Base-by-base conservation (phyloP, 2,888 invertebrate genomes). In the Aphodius sticticus region DNA sequence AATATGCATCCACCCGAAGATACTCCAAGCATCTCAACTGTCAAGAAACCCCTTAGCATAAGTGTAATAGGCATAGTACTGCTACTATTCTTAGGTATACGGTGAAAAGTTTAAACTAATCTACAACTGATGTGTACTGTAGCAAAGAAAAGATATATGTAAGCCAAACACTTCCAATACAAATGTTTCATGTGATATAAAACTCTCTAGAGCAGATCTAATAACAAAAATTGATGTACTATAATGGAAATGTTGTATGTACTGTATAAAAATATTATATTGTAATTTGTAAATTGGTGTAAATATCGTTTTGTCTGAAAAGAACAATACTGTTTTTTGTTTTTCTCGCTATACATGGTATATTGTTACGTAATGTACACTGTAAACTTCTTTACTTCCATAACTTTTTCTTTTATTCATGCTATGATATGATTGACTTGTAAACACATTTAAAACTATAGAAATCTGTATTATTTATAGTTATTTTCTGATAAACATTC, bases 131-230 rank as follows among this genome's bases (percentile, higher is more conserved):
- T 76, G 26, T 78, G 35, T 16, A 78, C 53, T 78, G 76, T 72
- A 69, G 37, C 37, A 5, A 26, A 77, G 70, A 36, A 76, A 36
- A 53, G 37, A 36, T 36, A 16, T 38, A 71, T 70, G 53, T 77
- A 53, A 78, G 80, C 80, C 80, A 80, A 80, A 79, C 77, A 83
- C 82, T 83, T 83, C 83, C 83, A 82, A 79, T 81, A 82, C 53
- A 53, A 53, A 53, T 53, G 82, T 82, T 83, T 81, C 79, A 81
- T 83, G 83, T 83, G 83, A 83, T 83, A 79, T 81, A 81, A 76
- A 81, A 72, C 69, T 53, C 53, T 53, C 1, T 53, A 53, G 53
- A 53, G 53, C 53, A 53, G 53, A 53, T 53, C 53, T 53, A 53
- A 53, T 53, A 53, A 53, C 53, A 53, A 53, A 76, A 80, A 69